Evolutionary conservation across 2,113 vertebrate species (phyloP).

Genomic region (Serilophus lunatus): DNA sequence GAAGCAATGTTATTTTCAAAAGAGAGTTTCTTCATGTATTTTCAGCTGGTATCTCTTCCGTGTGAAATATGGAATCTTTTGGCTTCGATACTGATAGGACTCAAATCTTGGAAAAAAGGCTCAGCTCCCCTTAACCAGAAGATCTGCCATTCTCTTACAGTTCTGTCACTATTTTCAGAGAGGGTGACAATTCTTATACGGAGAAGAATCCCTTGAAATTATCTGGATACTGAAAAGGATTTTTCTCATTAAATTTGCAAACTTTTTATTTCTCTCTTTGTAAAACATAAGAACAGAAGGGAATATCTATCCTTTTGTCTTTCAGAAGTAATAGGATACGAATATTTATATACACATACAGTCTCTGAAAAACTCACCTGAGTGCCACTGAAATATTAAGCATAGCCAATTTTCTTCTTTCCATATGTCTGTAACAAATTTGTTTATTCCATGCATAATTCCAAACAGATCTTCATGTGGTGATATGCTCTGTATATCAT

Average conservation of each 20-base stretch:
- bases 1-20: background rate
- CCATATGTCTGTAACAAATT: conserved; percentile 15
- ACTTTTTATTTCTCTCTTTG: background rate
- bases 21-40: background rate
- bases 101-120: background rate
- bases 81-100: background rate
- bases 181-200: background rate
- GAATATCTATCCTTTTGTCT: background rate
- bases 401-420: conserved; percentile 4
- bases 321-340: background rate
- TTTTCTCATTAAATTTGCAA: background rate
- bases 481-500: background rate
- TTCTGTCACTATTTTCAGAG: background rate
- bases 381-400: background rate
- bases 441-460: conserved; percentile 17
- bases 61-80: background rate
- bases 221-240: background rate
- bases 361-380: background rate
- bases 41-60: background rate
- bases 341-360: background rate
- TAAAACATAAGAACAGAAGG: background rate
- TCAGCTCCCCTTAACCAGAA: background rate
- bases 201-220: background rate
- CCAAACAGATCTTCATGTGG: background rate
- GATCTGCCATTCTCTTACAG: background rate